A percentile compares a stretch with the other conserved stretches of the same genome.
These are phyloP conservation scores for Melinopterus prodromus DNA, from an alignment of 2,888 invertebrate species.

Conservation along the genomic window DNA sequence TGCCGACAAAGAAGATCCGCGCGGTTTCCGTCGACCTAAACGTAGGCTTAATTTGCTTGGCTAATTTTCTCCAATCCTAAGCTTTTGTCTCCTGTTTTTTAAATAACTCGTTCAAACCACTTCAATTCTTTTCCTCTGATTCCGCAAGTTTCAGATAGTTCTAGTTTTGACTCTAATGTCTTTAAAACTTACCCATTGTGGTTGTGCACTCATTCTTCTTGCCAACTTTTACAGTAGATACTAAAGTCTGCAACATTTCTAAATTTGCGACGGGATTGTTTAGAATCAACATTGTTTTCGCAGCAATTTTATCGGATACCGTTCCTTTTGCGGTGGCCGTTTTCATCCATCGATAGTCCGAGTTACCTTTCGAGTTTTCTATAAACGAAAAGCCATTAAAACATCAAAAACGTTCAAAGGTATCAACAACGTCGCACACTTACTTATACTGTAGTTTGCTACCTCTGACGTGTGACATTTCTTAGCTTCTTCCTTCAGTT, in stretches of 20 bases:
- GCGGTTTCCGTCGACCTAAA: too few species aligned
- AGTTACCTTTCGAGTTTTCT: slow-evolving; percentile 66
- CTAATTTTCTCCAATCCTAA: too few species aligned
- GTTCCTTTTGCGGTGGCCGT: slow-evolving; percentile 84
- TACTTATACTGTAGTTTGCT: slow-evolving; percentile 69
- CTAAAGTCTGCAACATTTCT: slow-evolving; percentile 71
- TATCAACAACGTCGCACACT: too few species aligned
- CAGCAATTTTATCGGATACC: slow-evolving; percentile 85
- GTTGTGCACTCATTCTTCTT: slow-evolving; percentile 77
- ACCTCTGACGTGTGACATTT: slow-evolving; percentile 72
- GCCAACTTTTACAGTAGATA: slow-evolving; percentile 80
- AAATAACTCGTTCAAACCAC: neutral
- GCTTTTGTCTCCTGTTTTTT: too few species aligned
- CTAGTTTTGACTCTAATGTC: neutral
- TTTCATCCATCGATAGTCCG: slow-evolving; percentile 79
- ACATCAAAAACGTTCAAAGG: neutral
- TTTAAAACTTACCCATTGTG: slow-evolving; percentile 66
- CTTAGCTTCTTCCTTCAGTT: slow-evolving; percentile 71
- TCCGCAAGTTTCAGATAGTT: too few species aligned
- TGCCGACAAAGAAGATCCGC: too few species aligned
- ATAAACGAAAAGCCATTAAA: slow-evolving; percentile 42
- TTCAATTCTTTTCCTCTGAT: too few species aligned
- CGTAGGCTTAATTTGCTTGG: too few species aligned
- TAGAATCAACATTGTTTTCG: slow-evolving; percentile 81
- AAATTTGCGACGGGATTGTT: slow-evolving; percentile 85